These are phyloP conservation scores for Thamnophis sirtalis DNA, from an alignment of 2,113 vertebrate genomes.

Conservation along the genomic window DNA sequence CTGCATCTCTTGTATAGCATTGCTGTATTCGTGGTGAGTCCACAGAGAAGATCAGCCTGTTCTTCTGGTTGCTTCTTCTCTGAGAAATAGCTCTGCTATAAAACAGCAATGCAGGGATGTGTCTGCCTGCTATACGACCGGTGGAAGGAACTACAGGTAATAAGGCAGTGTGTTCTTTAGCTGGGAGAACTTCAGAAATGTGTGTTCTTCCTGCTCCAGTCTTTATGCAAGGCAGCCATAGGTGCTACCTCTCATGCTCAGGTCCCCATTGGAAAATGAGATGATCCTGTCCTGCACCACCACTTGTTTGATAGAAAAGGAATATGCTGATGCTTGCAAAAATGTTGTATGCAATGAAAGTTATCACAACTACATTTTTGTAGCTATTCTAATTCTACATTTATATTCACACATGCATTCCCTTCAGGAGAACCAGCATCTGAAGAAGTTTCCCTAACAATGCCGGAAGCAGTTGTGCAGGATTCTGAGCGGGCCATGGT, in stretches of 20 bases:
- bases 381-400: background rate
- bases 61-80: background rate
- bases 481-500: conserved; percentile 47
- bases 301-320: background rate
- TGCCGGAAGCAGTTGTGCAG: conserved; percentile 51
- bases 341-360: background rate
- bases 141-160: background rate
- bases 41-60: background rate
- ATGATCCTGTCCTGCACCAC: background rate
- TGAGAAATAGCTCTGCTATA: background rate
- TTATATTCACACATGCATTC: conserved; percentile 11
- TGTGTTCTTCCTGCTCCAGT: background rate
- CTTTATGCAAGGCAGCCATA: background rate
- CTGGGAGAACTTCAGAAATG: background rate
- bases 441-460: conserved; percentile 52
- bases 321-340: background rate
- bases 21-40: background rate
- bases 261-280: background rate
- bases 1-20: background rate
- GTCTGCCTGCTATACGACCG: background rate
- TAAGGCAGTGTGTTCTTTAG: background rate
- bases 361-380: background rate
- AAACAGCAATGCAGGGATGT: background rate
- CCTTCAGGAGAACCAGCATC: conserved; percentile 44
- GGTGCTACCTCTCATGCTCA: background rate